phyloP scores from a whole-genome alignment of 1,140 invertebrate species.

The Melitaea cinxia region DNA sequence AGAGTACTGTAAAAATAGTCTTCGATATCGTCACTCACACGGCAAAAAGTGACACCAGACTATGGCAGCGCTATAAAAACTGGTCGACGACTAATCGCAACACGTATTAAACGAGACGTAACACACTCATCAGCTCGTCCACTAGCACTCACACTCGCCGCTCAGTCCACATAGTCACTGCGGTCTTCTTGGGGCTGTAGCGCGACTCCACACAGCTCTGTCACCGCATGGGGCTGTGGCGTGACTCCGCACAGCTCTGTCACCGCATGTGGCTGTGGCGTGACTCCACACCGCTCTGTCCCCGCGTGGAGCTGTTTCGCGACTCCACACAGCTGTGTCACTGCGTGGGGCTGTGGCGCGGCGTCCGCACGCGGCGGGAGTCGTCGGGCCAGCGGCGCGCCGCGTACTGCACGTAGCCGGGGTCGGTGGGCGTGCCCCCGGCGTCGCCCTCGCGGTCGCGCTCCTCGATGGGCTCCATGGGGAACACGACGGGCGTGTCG shows the following conservation, averaged over 20 bases:
- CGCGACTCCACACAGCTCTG: slow-evolving; percentile 81
- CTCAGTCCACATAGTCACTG: slow-evolving; percentile 47
- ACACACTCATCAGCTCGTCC: not conserved
- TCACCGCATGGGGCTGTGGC: slow-evolving; percentile 83
- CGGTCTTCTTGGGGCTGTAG: slow-evolving; percentile 84
- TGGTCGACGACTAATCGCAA: slow-evolving; percentile 23
- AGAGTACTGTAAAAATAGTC: no score
- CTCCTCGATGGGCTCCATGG: slow-evolving; percentile 76
- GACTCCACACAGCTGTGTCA: slow-evolving; percentile 80
- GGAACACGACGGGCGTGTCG: slow-evolving; percentile 79
- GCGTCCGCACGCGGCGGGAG: slow-evolving; percentile 78
- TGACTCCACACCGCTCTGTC: slow-evolving; percentile 82
- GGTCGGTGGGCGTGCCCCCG: slow-evolving; percentile 85
- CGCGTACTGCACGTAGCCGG: slow-evolving; percentile 86
- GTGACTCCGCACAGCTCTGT: slow-evolving; percentile 86
- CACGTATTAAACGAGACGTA: not conserved
- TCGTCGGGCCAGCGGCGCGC: slow-evolving; percentile 85
- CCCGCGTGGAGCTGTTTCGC: slow-evolving; percentile 83
- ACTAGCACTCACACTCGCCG: slow-evolving; percentile 28
- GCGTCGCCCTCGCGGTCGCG: slow-evolving; percentile 76
- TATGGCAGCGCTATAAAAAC: slow-evolving; percentile 29
- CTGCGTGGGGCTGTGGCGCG: slow-evolving; percentile 83
- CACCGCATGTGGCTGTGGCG: slow-evolving; percentile 86
- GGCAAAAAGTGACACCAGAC: slow-evolving; percentile 22
- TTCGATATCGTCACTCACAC: no score